Percentiles rank a stretch among this genome's conserved stretches.
Evolutionary conservation across 2,797 vertebrate genomes (phyloP).

Genomic region (Corythornis leucogaster): DNA sequence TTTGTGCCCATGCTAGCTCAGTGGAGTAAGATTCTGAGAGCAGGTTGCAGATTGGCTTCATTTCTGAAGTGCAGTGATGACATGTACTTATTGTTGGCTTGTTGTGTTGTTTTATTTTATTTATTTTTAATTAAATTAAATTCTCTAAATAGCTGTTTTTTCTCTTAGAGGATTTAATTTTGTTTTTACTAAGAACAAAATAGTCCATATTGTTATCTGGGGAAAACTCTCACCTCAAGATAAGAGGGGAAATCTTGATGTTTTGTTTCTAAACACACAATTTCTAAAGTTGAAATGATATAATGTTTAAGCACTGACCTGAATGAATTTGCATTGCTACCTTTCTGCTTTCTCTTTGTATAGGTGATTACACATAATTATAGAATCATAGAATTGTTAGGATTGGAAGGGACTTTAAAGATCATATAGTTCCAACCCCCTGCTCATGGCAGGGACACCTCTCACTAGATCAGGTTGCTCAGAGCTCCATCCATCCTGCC

Average conservation of each 20-base stretch:
- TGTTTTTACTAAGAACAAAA: neutral
- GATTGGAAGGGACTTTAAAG: too few relatives aligned
- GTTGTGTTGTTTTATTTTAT: too few relatives aligned
- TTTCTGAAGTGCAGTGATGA: neutral
- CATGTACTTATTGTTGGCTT: neutral
- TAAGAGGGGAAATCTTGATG: neutral
- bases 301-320: neutral
- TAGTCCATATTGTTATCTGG: neutral
- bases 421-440: too few relatives aligned
- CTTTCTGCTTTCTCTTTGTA: neutral
- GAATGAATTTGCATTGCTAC: neutral
- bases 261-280: neutral
- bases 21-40: neutral
- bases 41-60: neutral
- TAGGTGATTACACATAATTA: neutral
- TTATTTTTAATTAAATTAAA: too few relatives aligned
- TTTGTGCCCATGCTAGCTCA: neutral
- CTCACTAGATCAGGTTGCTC: too few relatives aligned
- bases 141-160: neutral
- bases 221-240: neutral
- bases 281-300: neutral
- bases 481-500: too few relatives aligned
- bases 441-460: too few relatives aligned
- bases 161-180: slow-evolving; percentile 5
- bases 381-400: too few relatives aligned